These are phyloP conservation scores for Hippocampus abdominalis DNA, from an alignment of 2,113 vertebrate genomes.

Conservation along the genomic window DNA sequence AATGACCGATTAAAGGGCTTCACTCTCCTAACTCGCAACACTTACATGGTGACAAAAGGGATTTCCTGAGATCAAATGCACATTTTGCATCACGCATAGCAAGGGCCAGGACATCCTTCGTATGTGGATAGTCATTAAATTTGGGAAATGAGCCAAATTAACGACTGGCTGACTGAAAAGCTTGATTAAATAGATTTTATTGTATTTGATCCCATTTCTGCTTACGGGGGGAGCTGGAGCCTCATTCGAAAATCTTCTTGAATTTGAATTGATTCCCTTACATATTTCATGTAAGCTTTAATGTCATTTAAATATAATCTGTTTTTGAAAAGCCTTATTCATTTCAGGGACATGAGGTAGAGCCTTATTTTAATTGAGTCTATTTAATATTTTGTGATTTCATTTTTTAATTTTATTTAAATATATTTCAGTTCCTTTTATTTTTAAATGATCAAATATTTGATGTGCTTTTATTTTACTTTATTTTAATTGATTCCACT, in stretches of 20 bases:
- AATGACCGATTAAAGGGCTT: conserved; percentile 74
- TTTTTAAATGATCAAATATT: too few relatives aligned
- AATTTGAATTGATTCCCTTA: neutral
- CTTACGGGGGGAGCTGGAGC: neutral
- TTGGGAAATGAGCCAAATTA: too few relatives aligned
- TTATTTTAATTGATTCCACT: neutral
- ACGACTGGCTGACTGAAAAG: too few relatives aligned
- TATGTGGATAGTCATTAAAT: too few relatives aligned
- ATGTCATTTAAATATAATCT: too few relatives aligned
- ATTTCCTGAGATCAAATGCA: conserved; percentile 8
- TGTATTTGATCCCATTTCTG: too few relatives aligned
- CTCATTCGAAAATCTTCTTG: neutral
- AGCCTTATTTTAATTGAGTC: neutral
- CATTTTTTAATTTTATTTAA: too few relatives aligned
- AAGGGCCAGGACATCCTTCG: too few relatives aligned
- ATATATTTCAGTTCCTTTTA: too few relatives aligned
- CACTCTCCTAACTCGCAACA: conserved; percentile 65
- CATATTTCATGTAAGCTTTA: neutral
- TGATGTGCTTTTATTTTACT: neutral
- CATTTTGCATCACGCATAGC: neutral
- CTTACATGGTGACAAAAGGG: conserved; percentile 31
- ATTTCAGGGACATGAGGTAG: too few relatives aligned
- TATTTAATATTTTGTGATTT: neutral
- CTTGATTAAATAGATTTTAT: too few relatives aligned
- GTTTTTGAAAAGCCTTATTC: too few relatives aligned